A percentile compares a stretch with the other conserved stretches of the same genome.
phyloP scores from a whole-genome alignment of 2,888 invertebrate genomes.

The Calameuta filiformis region DNA sequence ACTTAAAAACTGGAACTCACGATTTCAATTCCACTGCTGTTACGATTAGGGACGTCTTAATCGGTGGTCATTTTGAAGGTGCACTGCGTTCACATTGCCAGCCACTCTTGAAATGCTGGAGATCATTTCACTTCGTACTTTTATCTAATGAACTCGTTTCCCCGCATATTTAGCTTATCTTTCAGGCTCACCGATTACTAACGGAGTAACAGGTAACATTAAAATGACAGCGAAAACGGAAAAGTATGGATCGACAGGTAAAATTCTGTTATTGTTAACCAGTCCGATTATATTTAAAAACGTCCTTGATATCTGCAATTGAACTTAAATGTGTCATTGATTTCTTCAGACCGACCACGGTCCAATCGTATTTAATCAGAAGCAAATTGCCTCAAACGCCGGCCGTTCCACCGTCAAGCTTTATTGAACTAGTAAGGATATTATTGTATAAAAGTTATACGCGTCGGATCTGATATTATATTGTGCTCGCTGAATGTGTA shows the following conservation, averaged over 20 bases:
- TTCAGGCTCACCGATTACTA: background rate
- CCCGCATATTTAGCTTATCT: background rate
- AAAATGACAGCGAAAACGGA: background rate
- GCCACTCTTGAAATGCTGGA: background rate
- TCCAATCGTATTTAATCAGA: background rate
- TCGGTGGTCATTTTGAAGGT: background rate
- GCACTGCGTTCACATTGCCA: background rate
- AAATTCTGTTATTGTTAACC: background rate
- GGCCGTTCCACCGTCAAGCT: background rate
- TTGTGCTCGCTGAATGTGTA: constrained; percentile 39
- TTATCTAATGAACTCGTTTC: background rate
- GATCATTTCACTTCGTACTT: background rate
- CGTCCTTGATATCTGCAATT: background rate
- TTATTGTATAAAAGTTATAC: constrained; percentile 1
- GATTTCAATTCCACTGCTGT: background rate
- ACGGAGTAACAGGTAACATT: background rate
- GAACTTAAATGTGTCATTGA: background rate
- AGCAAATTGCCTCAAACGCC: background rate
- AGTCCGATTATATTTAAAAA: background rate
- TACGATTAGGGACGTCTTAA: background rate
- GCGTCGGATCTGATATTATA: constrained; percentile 18
- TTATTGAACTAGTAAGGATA: constrained; percentile 1
- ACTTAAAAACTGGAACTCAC: background rate
- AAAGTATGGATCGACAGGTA: background rate
- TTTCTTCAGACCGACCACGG: background rate